Conservation (phyloP, 2,113 vertebrate species). For the cat (Felis catus) region DNA sequence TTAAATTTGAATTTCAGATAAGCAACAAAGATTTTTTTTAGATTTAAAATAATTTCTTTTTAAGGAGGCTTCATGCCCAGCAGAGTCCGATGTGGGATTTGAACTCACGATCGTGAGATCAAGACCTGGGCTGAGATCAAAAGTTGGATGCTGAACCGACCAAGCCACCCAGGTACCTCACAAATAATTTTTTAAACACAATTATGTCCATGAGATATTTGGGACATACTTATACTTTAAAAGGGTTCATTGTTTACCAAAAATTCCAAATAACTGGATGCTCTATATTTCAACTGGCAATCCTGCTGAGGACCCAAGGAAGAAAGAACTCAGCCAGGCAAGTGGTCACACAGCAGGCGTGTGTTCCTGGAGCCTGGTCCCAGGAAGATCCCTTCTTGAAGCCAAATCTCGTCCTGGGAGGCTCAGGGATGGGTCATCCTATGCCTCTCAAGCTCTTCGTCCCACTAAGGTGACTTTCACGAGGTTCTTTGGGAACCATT, state of each 20-base stretch:
- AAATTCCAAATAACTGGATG: neutral
- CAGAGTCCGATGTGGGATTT: too few species aligned
- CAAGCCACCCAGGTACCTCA: too few species aligned
- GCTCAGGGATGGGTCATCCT: rapidly evolving
- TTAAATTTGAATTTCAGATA: conserved; percentile 10
- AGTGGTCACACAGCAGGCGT: neutral
- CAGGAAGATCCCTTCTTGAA: neutral
- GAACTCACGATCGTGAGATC: too few species aligned
- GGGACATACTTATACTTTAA: neutral
- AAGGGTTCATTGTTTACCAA: neutral
- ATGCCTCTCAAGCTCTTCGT: rapidly evolving
- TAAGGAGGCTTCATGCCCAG: too few species aligned
- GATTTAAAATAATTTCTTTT: too few species aligned
- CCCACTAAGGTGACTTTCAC: neutral
- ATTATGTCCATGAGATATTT: neutral
- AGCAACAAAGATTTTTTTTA: neutral
- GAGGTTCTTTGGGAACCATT: neutral
- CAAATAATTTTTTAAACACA: neutral
- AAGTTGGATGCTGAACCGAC: too few species aligned
- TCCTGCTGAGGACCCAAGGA: too few species aligned
- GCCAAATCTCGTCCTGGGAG: neutral
- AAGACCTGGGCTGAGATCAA: too few species aligned
- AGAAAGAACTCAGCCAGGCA: neutral
- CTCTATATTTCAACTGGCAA: neutral
- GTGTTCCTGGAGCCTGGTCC: neutral